Conservation (phyloP, 2,888 invertebrate species). For the Acanthosepion esculentum region DNA sequence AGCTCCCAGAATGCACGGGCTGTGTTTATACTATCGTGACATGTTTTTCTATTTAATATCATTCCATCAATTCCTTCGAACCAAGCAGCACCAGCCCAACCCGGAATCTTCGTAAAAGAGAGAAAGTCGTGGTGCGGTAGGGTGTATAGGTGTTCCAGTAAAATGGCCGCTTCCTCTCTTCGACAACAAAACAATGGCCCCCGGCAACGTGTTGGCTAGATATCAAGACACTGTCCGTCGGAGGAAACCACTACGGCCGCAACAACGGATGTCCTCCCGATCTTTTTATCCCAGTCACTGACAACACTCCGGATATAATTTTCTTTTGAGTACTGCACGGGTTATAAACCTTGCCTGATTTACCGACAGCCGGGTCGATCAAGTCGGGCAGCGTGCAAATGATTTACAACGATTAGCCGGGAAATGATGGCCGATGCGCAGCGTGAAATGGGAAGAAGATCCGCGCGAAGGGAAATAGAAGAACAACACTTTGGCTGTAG, state of each 20-base stretch:
- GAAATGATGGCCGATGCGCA: neutral
- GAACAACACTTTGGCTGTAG: neutral
- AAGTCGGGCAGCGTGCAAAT: neutral
- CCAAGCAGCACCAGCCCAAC: neutral
- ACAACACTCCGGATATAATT: slow-evolving; percentile 33
- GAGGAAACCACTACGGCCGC: neutral
- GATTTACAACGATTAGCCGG: neutral
- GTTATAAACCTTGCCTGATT: slow-evolving; percentile 35
- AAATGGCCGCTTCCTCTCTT: neutral
- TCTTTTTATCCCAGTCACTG: slow-evolving; percentile 33
- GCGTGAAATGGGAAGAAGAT: neutral
- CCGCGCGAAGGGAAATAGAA: neutral
- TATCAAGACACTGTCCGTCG: neutral
- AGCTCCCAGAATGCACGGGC: neutral
- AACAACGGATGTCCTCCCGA: neutral
- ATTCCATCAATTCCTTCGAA: neutral
- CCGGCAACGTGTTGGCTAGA: neutral
- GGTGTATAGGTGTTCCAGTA: too few species aligned
- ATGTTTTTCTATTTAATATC: slow-evolving; percentile 13
- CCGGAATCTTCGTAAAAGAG: neutral
- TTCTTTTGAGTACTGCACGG: slow-evolving; percentile 46
- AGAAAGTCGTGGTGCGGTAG: neutral
- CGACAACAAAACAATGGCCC: neutral
- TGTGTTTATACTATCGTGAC: neutral
- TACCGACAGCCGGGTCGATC: slow-evolving; percentile 43